Percentiles rank a stretch among this genome's conserved stretches.
phyloP scores from a whole-genome alignment of 2,113 vertebrate species.

The Aepyceros melampus region DNA sequence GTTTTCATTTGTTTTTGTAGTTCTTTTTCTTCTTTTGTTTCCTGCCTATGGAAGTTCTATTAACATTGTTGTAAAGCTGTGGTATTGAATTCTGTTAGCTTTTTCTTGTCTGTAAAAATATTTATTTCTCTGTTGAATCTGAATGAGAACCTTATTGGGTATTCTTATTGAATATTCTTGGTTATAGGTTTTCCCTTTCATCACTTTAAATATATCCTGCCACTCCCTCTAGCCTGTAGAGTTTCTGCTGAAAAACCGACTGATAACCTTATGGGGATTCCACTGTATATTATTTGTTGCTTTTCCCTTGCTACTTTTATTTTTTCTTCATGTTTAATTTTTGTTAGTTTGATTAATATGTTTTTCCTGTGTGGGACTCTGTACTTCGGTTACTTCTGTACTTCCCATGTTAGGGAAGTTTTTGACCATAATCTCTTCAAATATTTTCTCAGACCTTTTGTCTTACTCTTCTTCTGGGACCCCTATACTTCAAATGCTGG shows the following conservation, averaged over 20 bases:
- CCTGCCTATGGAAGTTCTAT: neutral
- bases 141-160: neutral
- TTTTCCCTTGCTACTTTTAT: neutral
- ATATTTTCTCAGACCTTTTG: neutral
- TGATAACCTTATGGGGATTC: neutral
- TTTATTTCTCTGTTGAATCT: neutral
- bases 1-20: neutral
- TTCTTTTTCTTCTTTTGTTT: neutral
- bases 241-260: neutral
- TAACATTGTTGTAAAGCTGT: neutral
- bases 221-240: neutral
- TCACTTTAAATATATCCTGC: neutral
- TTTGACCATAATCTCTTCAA: neutral
- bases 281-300: neutral
- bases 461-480: neutral
- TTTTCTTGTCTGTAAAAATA: neutral
- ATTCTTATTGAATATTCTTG: neutral
- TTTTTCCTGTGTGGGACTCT: neutral
- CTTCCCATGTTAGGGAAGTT: neutral
- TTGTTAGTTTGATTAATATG: neutral
- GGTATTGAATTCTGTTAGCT: neutral
- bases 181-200: neutral
- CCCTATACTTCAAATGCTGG: neutral
- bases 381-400: neutral
- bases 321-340: neutral